Conservation (phyloP, 2,113 vertebrate species). For the Xenopus tropicalis region DNA sequence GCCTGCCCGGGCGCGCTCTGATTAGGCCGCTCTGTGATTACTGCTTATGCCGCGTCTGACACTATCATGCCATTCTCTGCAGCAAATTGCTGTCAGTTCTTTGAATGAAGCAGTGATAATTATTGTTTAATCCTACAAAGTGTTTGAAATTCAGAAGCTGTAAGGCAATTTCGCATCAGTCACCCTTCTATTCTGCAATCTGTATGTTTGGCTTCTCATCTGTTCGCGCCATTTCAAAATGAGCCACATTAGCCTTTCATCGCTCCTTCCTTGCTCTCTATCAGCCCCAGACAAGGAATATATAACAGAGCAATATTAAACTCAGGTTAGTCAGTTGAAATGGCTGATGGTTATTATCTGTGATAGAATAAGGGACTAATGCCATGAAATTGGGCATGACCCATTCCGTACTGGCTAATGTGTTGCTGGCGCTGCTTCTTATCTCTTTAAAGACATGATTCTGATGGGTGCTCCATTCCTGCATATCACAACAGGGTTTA, state of each 20-base stretch:
- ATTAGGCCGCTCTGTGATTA: not conserved
- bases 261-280: not conserved
- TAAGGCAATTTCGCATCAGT: constrained; percentile 21
- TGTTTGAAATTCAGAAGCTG: constrained; percentile 9
- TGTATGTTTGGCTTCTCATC: constrained; percentile 31
- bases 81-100: constrained; percentile 24
- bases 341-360: not conserved
- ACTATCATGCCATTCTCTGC: not conserved
- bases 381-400: constrained; percentile 9
- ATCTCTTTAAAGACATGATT: too few relatives aligned
- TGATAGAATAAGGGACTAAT: not conserved
- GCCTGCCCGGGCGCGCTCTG: not conserved
- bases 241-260: constrained; percentile 31
- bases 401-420: not conserved
- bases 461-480: too few relatives aligned
- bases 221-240: constrained; percentile 12
- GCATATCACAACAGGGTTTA: too few relatives aligned
- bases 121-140: constrained; percentile 20
- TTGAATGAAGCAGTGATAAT: constrained; percentile 23
- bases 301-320: not conserved
- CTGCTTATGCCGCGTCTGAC: constrained; percentile 1
- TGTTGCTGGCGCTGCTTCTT: too few relatives aligned
- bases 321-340: not conserved
- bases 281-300: not conserved
- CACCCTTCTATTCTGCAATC: constrained; percentile 22